phyloP scores from a whole-genome alignment of 2,888 invertebrate genomes.

The Coenonympha arcania region DNA sequence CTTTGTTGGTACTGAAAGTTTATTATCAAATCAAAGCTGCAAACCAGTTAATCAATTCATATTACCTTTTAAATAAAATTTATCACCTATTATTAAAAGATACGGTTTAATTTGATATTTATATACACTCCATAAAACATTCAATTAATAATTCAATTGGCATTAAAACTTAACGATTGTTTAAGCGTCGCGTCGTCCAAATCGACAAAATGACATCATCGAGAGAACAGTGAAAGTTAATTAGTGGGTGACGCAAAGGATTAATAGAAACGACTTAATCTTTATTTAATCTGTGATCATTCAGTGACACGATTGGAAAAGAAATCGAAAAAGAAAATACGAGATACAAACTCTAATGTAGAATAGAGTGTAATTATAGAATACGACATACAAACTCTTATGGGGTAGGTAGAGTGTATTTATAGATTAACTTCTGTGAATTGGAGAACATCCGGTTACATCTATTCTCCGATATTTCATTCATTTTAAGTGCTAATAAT shows the following conservation, averaged over 20 bases:
- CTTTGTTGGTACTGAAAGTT: too few relatives aligned
- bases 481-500: too few relatives aligned
- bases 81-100: not conserved
- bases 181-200: conserved; percentile 29
- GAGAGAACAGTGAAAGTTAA: conserved; percentile 55
- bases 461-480: too few relatives aligned
- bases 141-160: conserved; percentile 24
- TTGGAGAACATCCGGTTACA: too few relatives aligned
- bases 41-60: not conserved
- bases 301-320: not conserved
- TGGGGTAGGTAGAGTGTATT: not conserved
- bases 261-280: conserved; percentile 24
- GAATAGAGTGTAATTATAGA: not conserved
- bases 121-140: conserved; percentile 6
- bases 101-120: conserved; percentile 6
- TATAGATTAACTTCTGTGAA: not conserved
- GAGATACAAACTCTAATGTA: not conserved
- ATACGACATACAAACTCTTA: not conserved
- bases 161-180: conserved; percentile 30
- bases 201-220: conserved; percentile 51
- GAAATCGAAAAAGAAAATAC: not conserved
- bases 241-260: conserved; percentile 40
- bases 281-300: conserved; percentile 8
- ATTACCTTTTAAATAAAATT: not conserved
- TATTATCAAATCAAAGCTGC: too few relatives aligned